Base-by-base conservation (phyloP, 1,140 invertebrate genomes). In the Theocolax elegans region DNA sequence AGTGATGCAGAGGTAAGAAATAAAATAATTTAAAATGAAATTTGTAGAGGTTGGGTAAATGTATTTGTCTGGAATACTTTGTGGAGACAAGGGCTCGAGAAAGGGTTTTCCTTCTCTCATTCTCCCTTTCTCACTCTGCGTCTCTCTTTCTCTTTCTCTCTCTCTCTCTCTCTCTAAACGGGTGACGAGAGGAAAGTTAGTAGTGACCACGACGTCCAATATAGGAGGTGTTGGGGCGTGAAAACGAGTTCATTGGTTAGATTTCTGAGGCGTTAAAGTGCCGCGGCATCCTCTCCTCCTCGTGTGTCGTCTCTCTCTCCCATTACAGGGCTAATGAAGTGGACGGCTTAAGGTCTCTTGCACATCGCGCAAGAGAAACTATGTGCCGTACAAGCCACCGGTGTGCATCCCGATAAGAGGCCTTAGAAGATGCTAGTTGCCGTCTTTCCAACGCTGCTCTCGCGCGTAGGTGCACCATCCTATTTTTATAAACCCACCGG, bases 231-330 rank as follows among this genome's bases (percentile, higher is more conserved):
- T 63, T 71, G 73, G 69, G 59, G 79, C 65, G 80, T 79, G 70
- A 83, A 83, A 80, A 81, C 70, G 79, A 81, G 80, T 83, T 83
- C 80, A 81, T 79, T 81, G 78, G 80, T 77, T 80, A 80, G 77
- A 79, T 81, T 81, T 79, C 76, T 70, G 71, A 75, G 73, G 77
- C 77, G 75, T 79, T 79, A 79, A 80, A 80, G 78, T 79, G 75
- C 74, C 15, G 17, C 29, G 17, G 56, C 29, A 25, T 38, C 12
- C 29, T 35, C 3, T 60, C 15, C 27, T 53, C 38, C 21, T 31
- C 19, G 21, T 48, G 48, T n/a, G 23, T 1, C 17, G 8, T 48
- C 27, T 44, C 15, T 31, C 42, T 70, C 75, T 77, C 78, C 80
- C 79, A 81, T 81, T 79, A 79, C 72, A 72, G 74, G 65, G 71